Evolutionary conservation across 53 echinoderm and acorn worm genomes (phyloP).

Genomic region (Stichopus horrens): DNA sequence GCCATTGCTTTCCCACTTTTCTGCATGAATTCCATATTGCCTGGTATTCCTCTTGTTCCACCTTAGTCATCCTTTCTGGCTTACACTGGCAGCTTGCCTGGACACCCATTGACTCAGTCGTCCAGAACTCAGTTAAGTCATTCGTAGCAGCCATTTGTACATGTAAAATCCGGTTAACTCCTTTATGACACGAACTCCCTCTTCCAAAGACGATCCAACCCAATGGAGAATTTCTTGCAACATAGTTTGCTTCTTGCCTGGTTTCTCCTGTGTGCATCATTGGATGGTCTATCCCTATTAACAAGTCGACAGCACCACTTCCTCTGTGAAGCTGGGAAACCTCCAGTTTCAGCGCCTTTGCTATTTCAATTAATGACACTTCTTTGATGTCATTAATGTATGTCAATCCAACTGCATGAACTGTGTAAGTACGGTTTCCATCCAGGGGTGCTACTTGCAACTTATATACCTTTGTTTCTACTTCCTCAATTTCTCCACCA

Average conservation of each 20-base stretch:
- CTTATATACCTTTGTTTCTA: slow-evolving; percentile 48
- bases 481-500: slow-evolving; percentile 51
- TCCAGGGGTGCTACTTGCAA: slow-evolving; percentile 17
- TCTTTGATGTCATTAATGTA: slow-evolving; percentile 49
- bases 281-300: slow-evolving; percentile 49
- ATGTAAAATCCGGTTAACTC: slow-evolving; percentile 34
- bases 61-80: too few species aligned
- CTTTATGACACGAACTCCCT: slow-evolving; percentile 23
- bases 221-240: slow-evolving; percentile 33
- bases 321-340: slow-evolving; percentile 26
- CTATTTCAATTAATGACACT: slow-evolving; percentile 24
- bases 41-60: too few species aligned
- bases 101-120: slow-evolving; percentile 55
- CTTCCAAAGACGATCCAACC: too few species aligned
- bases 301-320: slow-evolving; percentile 46
- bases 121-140: slow-evolving; percentile 58
- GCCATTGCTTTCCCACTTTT: slow-evolving; percentile 66
- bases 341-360: slow-evolving; percentile 12
- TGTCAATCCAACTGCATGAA: slow-evolving; percentile 57
- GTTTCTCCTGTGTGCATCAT: slow-evolving; percentile 52
- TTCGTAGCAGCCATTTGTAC: slow-evolving; percentile 25
- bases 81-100: slow-evolving; percentile 38
- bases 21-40: slow-evolving; percentile 51
- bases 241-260: slow-evolving; percentile 21
- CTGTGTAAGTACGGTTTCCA: slow-evolving; percentile 3